Evolutionary conservation across 1,140 invertebrate species (phyloP).

Genomic region (Drosophila bocki): DNA sequence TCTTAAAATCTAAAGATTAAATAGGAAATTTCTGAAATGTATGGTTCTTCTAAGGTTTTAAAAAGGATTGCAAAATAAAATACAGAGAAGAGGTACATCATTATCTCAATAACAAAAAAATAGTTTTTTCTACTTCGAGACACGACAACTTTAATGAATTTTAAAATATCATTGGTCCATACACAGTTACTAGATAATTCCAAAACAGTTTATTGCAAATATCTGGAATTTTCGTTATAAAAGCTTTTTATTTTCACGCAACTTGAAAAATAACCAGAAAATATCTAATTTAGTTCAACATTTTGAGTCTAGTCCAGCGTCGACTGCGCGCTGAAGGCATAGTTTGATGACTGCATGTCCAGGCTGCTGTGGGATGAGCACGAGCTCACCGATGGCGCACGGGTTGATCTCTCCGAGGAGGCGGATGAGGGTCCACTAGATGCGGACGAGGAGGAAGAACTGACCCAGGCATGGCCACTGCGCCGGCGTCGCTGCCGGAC

Average conservation of each 20-base stretch:
- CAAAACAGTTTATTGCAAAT: neutral
- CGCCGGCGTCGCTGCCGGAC: slow-evolving; percentile 68
- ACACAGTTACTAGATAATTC: neutral
- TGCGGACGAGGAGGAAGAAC: slow-evolving; percentile 45
- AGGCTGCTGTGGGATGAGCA: slow-evolving; percentile 65
- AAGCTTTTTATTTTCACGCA: neutral
- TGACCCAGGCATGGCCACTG: slow-evolving; percentile 74
- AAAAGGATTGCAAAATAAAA: no score
- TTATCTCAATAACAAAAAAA: no score
- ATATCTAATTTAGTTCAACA: neutral
- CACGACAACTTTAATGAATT: no score
- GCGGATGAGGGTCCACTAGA: slow-evolving; percentile 64
- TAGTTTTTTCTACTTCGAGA: no score
- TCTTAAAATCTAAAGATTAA: neutral
- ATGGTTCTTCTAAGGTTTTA: no score
- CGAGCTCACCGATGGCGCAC: slow-evolving; percentile 61
- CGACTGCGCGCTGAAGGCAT: slow-evolving; percentile 50
- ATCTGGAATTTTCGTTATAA: neutral
- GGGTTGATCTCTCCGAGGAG: slow-evolving; percentile 61
- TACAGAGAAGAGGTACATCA: no score
- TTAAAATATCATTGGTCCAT: neutral
- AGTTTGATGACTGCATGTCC: slow-evolving; percentile 56
- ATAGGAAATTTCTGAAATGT: no score
- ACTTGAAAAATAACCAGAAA: neutral
- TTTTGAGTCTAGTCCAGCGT: slow-evolving; percentile 46